Evolutionary conservation across 2,888 invertebrate species (phyloP), one percentile per base, ranked within the genome.

Genomic region (Folsomia manolachei): DNA sequence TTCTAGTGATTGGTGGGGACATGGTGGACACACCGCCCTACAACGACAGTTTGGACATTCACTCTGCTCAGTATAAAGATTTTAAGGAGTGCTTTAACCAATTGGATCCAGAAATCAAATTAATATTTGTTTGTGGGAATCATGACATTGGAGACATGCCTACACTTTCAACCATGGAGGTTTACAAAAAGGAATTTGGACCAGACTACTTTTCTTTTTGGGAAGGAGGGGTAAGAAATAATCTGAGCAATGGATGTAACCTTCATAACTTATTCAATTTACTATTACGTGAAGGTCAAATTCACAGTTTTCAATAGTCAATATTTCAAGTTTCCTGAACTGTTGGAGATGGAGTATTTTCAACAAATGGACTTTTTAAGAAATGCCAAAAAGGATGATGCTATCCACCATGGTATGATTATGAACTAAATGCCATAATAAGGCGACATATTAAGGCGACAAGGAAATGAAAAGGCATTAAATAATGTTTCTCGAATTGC

Each of bases 91-190:
- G 83, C 11, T 84, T 85, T 71, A 73, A 80, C 2, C 23, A 52
- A 4, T 74, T 86, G 14, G 81, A 85, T 76, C 81, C 83, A 2
- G 82, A 82, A 1, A 85, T 87, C 67, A 84, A 85, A 39, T 78
- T 86, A 60, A 82, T 87, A 56, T 86, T 85, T 79, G 84, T 86
- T 7, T 86, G 86, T 81, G 86, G 87, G 1, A 87, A 87, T 80
- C 87, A 87, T 79, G 87, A 87, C 78, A 81, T 87, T 26, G 86
- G 86, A 18, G 83, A 87, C 77, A 80, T 78, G 1, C 86, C 86
- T 1, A 85, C 85, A 1, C 72, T 72, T 2, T 75, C 82, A 56
- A 80, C 84, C 11, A 81, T 87, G n/a, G 75, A 81, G 24, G 71
- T 71, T 78, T 82, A 82, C 70, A 74, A 72, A 18, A 56, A 75